These are phyloP conservation scores for Pseudolycoriella hygida DNA, from an alignment of 2,888 invertebrate species.

Conservation along the genomic window DNA sequence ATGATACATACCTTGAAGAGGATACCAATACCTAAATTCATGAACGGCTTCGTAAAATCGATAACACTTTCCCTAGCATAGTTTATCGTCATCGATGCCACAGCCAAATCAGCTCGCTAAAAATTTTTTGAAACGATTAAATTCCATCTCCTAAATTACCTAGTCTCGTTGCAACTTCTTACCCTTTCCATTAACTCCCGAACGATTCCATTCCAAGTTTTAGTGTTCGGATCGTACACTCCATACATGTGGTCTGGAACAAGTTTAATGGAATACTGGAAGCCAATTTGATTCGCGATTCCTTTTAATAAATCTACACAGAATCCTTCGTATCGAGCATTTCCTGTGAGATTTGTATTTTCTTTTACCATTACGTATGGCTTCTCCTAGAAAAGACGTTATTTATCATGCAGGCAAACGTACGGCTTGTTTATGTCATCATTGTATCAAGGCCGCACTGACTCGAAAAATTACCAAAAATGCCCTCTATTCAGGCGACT, in stretches of 20 bases:
- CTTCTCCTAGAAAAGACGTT: constrained; percentile 43
- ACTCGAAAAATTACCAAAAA: too few relatives aligned
- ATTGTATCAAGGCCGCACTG: too few relatives aligned
- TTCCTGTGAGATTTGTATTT: constrained; percentile 69
- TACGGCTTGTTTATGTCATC: too few relatives aligned
- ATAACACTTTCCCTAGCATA: constrained; percentile 80
- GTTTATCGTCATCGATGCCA: constrained; percentile 95
- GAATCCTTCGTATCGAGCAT: constrained; percentile 77
- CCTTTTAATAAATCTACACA: constrained; percentile 75
- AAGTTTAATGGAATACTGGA: constrained; percentile 67
- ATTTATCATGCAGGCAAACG: constrained; percentile 4
- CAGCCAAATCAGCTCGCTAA: constrained; percentile 87
- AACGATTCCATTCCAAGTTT: constrained; percentile 82
- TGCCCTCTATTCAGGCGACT: too few relatives aligned
- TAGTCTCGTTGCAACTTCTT: too few relatives aligned
- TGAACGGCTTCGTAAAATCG: constrained; percentile 96
- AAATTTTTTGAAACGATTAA: constrained; percentile 15
- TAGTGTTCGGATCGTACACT: constrained; percentile 69
- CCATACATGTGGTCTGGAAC: constrained; percentile 84
- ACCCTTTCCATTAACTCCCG: constrained; percentile 74
- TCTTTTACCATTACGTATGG: constrained; percentile 84
- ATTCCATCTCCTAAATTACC: too few relatives aligned
- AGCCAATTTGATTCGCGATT: constrained; percentile 70
- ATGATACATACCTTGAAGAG: constrained; percentile 76
- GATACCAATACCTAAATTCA: constrained; percentile 94